phyloP scores from a whole-genome alignment of 2,888 invertebrate genomes.

The Entomobrya proxima region DNA sequence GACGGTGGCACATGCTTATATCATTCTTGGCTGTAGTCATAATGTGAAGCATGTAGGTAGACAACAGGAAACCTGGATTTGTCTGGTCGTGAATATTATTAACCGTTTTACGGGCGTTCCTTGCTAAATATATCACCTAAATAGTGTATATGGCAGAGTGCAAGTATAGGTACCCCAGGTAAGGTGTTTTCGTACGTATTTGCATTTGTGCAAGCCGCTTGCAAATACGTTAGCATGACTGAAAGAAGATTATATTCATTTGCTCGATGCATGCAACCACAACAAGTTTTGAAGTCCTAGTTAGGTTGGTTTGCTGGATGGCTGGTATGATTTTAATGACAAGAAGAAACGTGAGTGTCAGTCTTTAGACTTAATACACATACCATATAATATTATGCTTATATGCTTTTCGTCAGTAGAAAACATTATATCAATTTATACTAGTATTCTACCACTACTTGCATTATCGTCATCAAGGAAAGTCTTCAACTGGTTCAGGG shows the following conservation, averaged over 20 bases:
- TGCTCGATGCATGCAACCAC: background rate
- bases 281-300: slow-evolving; percentile 17
- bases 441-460: no score
- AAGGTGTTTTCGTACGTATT: background rate
- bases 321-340: slow-evolving; percentile 34
- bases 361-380: background rate
- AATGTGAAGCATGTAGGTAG: background rate
- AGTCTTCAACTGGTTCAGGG: background rate
- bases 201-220: background rate
- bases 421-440: no score
- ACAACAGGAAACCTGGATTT: background rate
- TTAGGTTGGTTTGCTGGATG: background rate
- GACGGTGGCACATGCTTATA: background rate
- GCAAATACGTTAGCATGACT: background rate
- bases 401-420: no score
- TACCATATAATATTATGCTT: background rate
- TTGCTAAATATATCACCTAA: background rate
- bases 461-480: background rate
- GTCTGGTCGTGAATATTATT: background rate
- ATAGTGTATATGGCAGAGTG: background rate
- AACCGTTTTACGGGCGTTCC: background rate
- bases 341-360: background rate
- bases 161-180: background rate
- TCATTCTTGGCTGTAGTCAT: background rate
- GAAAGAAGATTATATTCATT: background rate